phyloP scores from a whole-genome alignment of 2,113 vertebrate genomes.

The Malurus melanocephalus region DNA sequence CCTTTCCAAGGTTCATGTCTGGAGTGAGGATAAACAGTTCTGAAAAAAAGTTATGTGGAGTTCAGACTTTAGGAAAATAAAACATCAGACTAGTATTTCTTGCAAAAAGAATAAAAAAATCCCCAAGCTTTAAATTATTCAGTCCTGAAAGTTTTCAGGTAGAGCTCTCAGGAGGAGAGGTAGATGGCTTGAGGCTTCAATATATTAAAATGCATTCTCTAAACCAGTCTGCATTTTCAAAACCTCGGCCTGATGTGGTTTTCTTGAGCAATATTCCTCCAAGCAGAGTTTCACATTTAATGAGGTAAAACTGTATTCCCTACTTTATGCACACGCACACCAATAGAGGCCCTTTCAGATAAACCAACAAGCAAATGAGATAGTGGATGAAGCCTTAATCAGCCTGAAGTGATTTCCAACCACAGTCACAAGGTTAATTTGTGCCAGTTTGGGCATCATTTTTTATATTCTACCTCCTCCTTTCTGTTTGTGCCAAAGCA shows the following conservation, averaged over 20 bases:
- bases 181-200: constrained; percentile 36
- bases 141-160: constrained; percentile 57
- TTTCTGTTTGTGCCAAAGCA: neutral
- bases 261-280: constrained; percentile 50
- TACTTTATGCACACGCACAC: neutral
- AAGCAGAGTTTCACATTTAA: constrained; percentile 27
- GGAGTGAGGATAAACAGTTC: constrained; percentile 73
- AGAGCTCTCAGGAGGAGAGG: constrained; percentile 28
- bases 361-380: neutral
- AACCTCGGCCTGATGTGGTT: constrained; percentile 35
- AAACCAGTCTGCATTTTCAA: constrained; percentile 35
- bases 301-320: constrained; percentile 5
- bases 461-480: neutral
- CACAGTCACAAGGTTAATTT: neutral
- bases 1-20: constrained; percentile 76
- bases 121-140: constrained; percentile 34
- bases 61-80: constrained; percentile 75
- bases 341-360: neutral
- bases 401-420: neutral
- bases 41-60: constrained; percentile 50
- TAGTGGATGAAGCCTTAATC: neutral
- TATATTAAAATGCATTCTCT: constrained; percentile 44
- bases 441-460: neutral
- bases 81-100: constrained; percentile 63
- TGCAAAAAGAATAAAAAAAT: neutral